Evolutionary conservation across 2,888 invertebrate genomes (phyloP).

Genomic region (Octodonta nipae): DNA sequence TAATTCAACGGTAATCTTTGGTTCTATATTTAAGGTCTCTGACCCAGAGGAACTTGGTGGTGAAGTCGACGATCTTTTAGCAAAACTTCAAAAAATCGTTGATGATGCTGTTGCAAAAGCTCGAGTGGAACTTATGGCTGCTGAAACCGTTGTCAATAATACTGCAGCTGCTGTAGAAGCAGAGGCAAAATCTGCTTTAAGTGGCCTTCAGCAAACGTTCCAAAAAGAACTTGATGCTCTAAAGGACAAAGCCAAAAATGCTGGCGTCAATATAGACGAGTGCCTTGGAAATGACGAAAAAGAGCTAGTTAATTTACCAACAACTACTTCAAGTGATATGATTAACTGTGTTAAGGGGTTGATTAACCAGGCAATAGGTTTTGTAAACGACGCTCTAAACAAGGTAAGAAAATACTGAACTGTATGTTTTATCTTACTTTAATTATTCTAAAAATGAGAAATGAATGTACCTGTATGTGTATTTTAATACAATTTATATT

Average conservation of each 20-base stretch:
- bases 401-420: conserved; percentile 5
- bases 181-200: conserved; percentile 3
- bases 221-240: conserved; percentile 7
- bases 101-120: conserved; percentile 9
- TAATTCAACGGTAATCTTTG: too few relatives aligned
- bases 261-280: conserved; percentile 10
- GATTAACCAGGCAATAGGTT: conserved; percentile 6
- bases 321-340: conserved; percentile 5
- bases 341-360: conserved; percentile 6
- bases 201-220: conserved; percentile 5
- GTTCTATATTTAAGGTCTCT: too few relatives aligned
- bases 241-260: conserved; percentile 8
- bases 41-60: too few relatives aligned
- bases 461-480: too few relatives aligned
- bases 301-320: conserved; percentile 6
- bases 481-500: too few relatives aligned
- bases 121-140: conserved; percentile 5
- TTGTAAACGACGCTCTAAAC: conserved; percentile 8
- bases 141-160: conserved; percentile 6
- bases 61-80: conserved; percentile 7
- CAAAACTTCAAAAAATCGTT: conserved; percentile 6
- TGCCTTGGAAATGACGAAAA: conserved; percentile 9
- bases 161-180: conserved; percentile 2
- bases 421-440: too few relatives aligned
- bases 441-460: too few relatives aligned